Conservation (phyloP, 2,888 invertebrate species). For the Callyntrura guangdongensis region DNA sequence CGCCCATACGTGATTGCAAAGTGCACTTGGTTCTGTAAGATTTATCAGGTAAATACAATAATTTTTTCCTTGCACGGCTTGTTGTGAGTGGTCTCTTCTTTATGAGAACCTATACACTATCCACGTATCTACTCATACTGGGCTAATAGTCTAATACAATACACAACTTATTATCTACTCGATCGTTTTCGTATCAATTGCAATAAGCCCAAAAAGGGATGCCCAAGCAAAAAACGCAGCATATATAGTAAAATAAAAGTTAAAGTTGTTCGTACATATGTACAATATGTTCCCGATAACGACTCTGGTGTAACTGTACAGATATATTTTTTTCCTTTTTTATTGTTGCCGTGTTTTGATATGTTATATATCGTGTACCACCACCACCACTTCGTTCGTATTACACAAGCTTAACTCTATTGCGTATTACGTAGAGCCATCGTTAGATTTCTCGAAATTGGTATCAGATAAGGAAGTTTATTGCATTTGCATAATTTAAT, state of each 20-base stretch:
- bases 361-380: background rate
- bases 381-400: background rate
- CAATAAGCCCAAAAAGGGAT: constrained; percentile 21
- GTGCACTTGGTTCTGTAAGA: background rate
- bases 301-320: background rate
- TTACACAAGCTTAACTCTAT: background rate
- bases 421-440: background rate
- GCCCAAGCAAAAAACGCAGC: background rate
- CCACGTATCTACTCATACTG: background rate
- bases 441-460: constrained; percentile 48
- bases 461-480: constrained; percentile 58
- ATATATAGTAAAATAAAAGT: constrained; percentile 30
- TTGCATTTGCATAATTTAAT: constrained; percentile 60
- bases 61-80: background rate
- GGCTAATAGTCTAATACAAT: background rate
- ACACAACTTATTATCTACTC: constrained; percentile 8
- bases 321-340: constrained; percentile 24
- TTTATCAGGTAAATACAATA: background rate
- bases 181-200: constrained; percentile 41
- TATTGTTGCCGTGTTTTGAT: constrained; percentile 2
- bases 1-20: constrained; percentile 56
- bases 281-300: constrained; percentile 37
- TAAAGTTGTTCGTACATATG: constrained; percentile 24
- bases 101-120: background rate
- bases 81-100: background rate